Conservation (phyloP, 2,797 vertebrate genomes). For the Tokudaia tokunoshimensis region DNA sequence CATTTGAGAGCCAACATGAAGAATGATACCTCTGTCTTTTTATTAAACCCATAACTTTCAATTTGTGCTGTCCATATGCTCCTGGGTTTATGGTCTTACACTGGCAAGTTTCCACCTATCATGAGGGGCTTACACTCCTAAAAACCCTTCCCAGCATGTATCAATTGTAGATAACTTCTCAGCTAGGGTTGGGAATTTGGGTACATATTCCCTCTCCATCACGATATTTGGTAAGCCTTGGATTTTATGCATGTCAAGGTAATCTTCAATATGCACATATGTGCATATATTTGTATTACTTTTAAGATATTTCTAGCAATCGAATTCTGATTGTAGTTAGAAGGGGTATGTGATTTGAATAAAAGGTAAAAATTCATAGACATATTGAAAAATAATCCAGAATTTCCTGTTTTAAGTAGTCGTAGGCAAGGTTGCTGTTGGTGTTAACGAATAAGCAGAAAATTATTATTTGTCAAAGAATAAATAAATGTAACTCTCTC, state of each 20-base stretch:
- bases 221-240: neutral
- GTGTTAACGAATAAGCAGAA: conserved; percentile 34
- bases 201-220: neutral
- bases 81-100: neutral
- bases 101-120: neutral
- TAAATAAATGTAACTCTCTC: neutral
- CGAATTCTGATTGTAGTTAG: neutral
- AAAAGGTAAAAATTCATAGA: neutral
- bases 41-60: neutral
- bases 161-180: neutral
- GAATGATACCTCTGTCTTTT: neutral
- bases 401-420: neutral
- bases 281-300: neutral
- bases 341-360: neutral
- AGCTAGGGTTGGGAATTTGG: neutral
- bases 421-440: neutral
- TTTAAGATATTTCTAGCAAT: neutral
- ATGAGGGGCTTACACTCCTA: neutral
- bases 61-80: no score
- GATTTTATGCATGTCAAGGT: neutral
- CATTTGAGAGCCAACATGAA: neutral
- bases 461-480: conserved; percentile 13
- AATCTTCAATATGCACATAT: neutral
- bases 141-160: neutral
- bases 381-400: neutral